A percentile compares a stretch with the other conserved stretches of the same genome.
Evolutionary conservation across 37 sponge, comb jelly and placozoan species (phyloP).

Genomic region (Tethya wilhelma): DNA sequence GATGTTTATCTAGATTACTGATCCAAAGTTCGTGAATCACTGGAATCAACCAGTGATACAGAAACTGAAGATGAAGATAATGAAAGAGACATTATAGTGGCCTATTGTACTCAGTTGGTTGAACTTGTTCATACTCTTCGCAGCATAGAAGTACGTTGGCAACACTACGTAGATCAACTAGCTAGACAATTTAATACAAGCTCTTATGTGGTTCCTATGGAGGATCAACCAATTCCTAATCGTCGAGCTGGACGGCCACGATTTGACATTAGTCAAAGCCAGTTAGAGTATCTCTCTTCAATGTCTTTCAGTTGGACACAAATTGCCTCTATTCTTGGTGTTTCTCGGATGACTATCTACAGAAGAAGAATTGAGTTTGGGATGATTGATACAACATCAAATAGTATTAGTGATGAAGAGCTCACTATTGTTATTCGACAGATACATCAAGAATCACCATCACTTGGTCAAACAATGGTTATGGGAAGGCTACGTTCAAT

Average conservation of each 20-base stretch:
- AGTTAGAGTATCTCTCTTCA: constrained; percentile 30
- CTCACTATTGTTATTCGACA: background rate
- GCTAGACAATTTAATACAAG: background rate
- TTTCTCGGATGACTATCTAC: too few species aligned
- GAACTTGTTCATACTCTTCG: too few species aligned
- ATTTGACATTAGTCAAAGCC: constrained; percentile 6
- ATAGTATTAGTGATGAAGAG: background rate
- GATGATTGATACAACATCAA: background rate
- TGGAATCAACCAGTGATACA: too few species aligned
- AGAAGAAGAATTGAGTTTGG: constrained; percentile 24
- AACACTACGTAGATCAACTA: background rate
- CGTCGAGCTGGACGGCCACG: constrained; percentile 11
- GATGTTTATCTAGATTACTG: background rate
- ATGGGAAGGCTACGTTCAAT: constrained; percentile 15
- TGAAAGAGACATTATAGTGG: too few species aligned
- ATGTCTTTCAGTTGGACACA: constrained; percentile 2
- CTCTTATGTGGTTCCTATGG: background rate
- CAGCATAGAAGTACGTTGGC: background rate
- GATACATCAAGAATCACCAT: constrained; percentile 16
- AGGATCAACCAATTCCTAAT: background rate
- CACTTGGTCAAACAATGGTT: constrained; percentile 40
- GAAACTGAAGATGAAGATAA: too few species aligned
- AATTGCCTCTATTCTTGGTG: constrained; percentile 23
- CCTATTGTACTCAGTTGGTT: too few species aligned
- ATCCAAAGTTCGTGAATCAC: too few species aligned